These are phyloP conservation scores for Gymnocypris eckloni DNA, from an alignment of 2,797 vertebrate species.

Conservation along the genomic window DNA sequence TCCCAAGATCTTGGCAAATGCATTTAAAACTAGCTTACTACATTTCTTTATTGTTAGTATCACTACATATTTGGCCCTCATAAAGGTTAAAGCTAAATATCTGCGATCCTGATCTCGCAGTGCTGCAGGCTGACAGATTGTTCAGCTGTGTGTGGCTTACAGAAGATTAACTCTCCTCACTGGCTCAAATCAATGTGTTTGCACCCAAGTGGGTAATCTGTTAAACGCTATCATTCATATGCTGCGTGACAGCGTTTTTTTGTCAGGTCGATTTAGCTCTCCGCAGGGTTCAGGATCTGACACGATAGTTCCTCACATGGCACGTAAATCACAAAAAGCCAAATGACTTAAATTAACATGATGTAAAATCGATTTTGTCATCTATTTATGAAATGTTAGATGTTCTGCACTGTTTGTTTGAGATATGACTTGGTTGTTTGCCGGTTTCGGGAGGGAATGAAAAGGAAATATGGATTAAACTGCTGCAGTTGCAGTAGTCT, in stretches of 20 bases:
- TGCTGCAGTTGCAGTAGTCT: neutral
- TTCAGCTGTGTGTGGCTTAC: constrained; percentile 39
- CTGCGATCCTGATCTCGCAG: neutral
- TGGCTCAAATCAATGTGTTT: constrained; percentile 51
- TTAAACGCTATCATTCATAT: constrained; percentile 49
- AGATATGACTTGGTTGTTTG: constrained; percentile 11
- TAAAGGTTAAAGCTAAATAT: neutral
- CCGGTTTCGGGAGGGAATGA: neutral
- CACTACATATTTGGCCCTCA: neutral
- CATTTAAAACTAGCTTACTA: neutral
- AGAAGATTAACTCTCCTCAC: constrained; percentile 55
- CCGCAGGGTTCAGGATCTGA: constrained; percentile 12
- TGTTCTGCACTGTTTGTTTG: neutral
- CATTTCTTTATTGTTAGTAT: neutral
- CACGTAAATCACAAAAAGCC: constrained; percentile 37
- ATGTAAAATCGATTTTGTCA: constrained; percentile 21
- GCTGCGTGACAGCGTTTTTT: constrained; percentile 42
- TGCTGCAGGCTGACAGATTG: constrained; percentile 40
- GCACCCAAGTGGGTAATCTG: constrained; percentile 41
- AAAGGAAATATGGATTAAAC: neutral
- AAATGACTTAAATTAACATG: constrained; percentile 6
- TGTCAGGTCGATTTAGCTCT: constrained; percentile 38
- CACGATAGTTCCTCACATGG: constrained; percentile 3
- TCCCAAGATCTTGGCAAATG: neutral
- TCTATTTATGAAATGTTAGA: constrained; percentile 12